Percentiles rank a stretch among this genome's conserved stretches.
These are phyloP conservation scores for Schrankia costaestrigalis DNA, from an alignment of 2,888 invertebrate genomes.

Conservation along the genomic window DNA sequence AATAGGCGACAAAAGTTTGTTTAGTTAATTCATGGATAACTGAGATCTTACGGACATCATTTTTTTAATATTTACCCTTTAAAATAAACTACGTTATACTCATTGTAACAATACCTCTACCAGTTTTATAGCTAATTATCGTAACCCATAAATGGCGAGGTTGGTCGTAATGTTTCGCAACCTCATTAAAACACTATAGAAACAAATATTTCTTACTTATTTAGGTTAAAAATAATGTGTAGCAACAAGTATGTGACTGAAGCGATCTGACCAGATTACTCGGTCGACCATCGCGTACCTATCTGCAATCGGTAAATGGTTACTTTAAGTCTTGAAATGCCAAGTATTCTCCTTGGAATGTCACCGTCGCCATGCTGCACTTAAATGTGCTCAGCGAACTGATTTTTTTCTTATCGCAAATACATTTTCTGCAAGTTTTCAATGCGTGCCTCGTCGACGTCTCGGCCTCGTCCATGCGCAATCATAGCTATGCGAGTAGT, in stretches of 20 bases:
- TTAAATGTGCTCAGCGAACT: constrained; percentile 73
- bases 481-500: no score
- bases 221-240: constrained; percentile 76
- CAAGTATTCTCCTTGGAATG: constrained; percentile 74
- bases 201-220: constrained; percentile 71
- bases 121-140: no score
- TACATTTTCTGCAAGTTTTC: constrained; percentile 79
- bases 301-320: constrained; percentile 80
- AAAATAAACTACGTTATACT: neutral
- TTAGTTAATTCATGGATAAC: constrained; percentile 32
- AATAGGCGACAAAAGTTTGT: constrained; percentile 33
- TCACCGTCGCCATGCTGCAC: constrained; percentile 72
- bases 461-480: constrained; percentile 39
- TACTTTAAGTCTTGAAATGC: constrained; percentile 76
- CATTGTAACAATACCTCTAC: no score
- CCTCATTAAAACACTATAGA: constrained; percentile 58
- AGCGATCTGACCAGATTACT: constrained; percentile 76
- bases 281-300: constrained; percentile 77
- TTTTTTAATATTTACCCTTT: constrained; percentile 12
- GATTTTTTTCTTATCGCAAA: constrained; percentile 79
- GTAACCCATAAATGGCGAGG: constrained; percentile 15
- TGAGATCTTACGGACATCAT: constrained; percentile 17
- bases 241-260: constrained; percentile 67
- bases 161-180: constrained; percentile 21
- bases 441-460: constrained; percentile 59